Conservation (phyloP, 2,797 vertebrate species). For the Ciconia nigra region DNA sequence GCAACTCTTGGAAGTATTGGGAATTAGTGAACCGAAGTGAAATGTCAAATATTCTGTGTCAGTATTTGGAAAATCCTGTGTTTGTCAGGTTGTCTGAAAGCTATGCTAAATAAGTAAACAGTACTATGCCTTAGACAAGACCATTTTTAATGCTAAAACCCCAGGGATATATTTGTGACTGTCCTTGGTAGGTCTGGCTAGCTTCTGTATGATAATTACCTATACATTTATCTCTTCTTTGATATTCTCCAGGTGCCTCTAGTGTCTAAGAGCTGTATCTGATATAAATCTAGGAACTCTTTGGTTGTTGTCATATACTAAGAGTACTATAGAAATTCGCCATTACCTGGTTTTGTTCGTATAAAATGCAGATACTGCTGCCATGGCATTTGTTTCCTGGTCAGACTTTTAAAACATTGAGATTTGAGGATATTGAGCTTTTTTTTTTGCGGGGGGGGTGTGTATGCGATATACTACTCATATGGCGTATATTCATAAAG, state of each 20-base stretch:
- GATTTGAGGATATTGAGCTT: neutral
- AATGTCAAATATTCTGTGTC: neutral
- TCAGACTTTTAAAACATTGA: neutral
- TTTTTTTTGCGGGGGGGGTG: neutral
- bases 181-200: neutral
- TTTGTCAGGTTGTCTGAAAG: neutral
- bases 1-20: neutral
- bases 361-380: neutral
- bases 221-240: neutral
- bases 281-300: neutral
- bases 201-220: neutral
- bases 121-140: neutral
- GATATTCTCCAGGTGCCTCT: neutral
- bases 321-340: neutral
- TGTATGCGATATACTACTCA: neutral
- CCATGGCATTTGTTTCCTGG: neutral
- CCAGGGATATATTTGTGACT: neutral
- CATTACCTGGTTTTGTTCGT: neutral
- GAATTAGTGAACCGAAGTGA: neutral
- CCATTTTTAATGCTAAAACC: neutral
- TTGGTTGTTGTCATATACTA: neutral
- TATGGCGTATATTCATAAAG: neutral
- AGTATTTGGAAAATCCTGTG: neutral
- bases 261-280: neutral
- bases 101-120: neutral